phyloP scores from a whole-genome alignment of 2,797 vertebrate species.

The Bryconaethiops microstoma region DNA sequence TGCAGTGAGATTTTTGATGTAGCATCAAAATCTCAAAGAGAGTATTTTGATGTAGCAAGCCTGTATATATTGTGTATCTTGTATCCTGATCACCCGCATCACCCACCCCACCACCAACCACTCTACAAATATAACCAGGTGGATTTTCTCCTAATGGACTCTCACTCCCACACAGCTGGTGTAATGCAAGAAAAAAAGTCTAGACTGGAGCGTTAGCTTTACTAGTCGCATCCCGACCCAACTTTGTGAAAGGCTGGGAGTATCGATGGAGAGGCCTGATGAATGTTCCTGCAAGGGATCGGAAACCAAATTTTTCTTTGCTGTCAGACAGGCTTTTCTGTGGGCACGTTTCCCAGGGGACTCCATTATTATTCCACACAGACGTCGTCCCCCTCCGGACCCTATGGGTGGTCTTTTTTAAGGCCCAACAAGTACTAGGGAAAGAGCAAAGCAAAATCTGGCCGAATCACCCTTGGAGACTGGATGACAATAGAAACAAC shows the following conservation, averaged over 20 bases:
- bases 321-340: slow-evolving; percentile 72
- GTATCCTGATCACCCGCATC: too few species aligned
- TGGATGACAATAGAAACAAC: slow-evolving; percentile 68
- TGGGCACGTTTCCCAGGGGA: slow-evolving; percentile 81
- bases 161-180: too few species aligned
- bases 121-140: too few species aligned
- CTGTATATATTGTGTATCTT: too few species aligned
- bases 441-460: slow-evolving; percentile 63
- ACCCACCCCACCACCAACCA: too few species aligned
- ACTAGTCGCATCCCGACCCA: neutral
- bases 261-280: slow-evolving; percentile 71
- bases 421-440: slow-evolving; percentile 69
- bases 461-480: slow-evolving; percentile 66
- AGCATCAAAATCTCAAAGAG: too few species aligned
- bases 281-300: slow-evolving; percentile 74
- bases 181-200: neutral
- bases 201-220: neutral
- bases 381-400: slow-evolving; percentile 76
- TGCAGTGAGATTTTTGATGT: too few species aligned
- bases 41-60: too few species aligned
- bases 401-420: slow-evolving; percentile 79
- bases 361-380: slow-evolving; percentile 83
- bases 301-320: slow-evolving; percentile 78
- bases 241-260: neutral
- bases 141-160: too few species aligned